Evolutionary conservation across 2,888 invertebrate species (phyloP).

Genomic region (Abrostola triplasia): DNA sequence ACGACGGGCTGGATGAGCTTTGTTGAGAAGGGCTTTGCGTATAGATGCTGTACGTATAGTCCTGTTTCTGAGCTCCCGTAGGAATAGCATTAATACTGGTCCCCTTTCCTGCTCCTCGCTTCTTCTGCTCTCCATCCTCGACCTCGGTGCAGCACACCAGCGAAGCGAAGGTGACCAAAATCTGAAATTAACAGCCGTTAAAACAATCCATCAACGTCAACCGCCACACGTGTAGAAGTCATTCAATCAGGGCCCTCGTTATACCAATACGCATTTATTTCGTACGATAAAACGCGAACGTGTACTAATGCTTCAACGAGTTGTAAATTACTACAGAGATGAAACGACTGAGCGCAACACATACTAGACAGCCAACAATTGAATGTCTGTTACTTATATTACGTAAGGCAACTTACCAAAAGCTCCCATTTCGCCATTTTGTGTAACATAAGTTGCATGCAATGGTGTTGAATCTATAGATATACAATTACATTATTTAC

Average conservation of each 20-base stretch:
- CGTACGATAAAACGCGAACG: constrained; percentile 25
- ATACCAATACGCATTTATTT: constrained; percentile 36
- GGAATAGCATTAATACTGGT: constrained; percentile 79
- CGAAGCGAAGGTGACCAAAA: constrained; percentile 74
- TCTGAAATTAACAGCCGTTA: constrained; percentile 69
- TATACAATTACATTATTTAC: constrained; percentile 74
- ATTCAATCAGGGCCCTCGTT: constrained; percentile 67
- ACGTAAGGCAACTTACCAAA: constrained; percentile 74
- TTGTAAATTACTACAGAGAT: constrained; percentile 37
- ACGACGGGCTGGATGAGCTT: constrained; percentile 62
- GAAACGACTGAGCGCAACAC: constrained; percentile 13
- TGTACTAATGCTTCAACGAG: constrained; percentile 43
- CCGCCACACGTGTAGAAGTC: constrained; percentile 57
- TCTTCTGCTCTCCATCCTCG: constrained; percentile 82
- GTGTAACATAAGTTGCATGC: constrained; percentile 42
- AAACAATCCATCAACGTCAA: constrained; percentile 63
- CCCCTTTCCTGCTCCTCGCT: constrained; percentile 78
- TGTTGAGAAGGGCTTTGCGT: constrained; percentile 70
- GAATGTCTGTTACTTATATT: constrained; percentile 25
- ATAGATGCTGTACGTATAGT: constrained; percentile 82
- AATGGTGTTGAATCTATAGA: constrained; percentile 16
- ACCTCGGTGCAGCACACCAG: constrained; percentile 75
- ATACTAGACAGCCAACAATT: constrained; percentile 23
- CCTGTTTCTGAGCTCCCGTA: constrained; percentile 81
- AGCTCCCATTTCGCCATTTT: constrained; percentile 76